These are phyloP conservation scores for Galendromus occidentalis DNA, from an alignment of 1,140 invertebrate genomes.

Conservation along the genomic window DNA sequence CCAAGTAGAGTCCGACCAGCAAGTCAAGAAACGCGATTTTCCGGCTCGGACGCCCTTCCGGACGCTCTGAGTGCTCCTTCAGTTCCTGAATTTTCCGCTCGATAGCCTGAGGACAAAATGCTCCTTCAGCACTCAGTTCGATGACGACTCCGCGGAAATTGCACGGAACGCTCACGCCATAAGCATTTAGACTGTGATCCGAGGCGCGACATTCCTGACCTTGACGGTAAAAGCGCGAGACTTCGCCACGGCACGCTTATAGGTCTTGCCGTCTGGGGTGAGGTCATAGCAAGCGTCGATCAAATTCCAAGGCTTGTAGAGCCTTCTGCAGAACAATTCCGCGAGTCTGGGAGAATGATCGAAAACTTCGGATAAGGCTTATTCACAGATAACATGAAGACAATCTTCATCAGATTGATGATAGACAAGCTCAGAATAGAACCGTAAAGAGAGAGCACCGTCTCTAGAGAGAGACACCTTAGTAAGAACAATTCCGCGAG, in stretches of 20 bases:
- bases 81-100: neutral
- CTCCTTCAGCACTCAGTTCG: too few relatives aligned
- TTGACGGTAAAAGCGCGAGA: neutral
- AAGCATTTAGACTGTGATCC: too few relatives aligned
- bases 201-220: too few relatives aligned
- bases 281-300: neutral
- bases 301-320: neutral
- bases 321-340: neutral
- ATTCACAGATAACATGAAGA: too few relatives aligned
- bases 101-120: too few relatives aligned
- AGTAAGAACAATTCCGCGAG: neutral
- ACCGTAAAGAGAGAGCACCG: too few relatives aligned
- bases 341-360: neutral
- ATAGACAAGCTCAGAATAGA: too few relatives aligned
- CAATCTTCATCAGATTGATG: too few relatives aligned
- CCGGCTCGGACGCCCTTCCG: neutral
- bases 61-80: neutral
- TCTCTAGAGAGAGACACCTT: too few relatives aligned
- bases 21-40: neutral
- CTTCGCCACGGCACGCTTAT: neutral
- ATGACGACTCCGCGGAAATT: too few relatives aligned
- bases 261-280: neutral
- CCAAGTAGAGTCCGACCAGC: slow-evolving; percentile 23
- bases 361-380: too few relatives aligned
- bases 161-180: too few relatives aligned